Conservation (phyloP, 2,113 vertebrate genomes). For the Archocentrus centrarchus region DNA sequence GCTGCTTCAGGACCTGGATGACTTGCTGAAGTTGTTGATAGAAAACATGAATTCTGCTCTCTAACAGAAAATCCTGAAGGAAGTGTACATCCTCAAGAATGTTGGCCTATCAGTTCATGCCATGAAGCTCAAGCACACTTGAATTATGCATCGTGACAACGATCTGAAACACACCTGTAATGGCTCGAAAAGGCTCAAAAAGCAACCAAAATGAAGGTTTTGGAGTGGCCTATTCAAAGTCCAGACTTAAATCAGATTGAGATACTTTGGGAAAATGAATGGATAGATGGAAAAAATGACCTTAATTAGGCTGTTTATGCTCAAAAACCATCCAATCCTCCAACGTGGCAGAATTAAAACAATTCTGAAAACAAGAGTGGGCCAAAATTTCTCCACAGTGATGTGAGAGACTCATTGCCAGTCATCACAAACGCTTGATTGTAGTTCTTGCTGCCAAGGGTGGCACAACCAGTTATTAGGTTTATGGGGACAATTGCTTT, state of each 20-base stretch:
- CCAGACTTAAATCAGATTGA: neutral
- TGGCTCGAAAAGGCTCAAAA: neutral
- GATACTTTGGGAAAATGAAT: neutral
- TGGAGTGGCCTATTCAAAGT: neutral
- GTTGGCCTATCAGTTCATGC: neutral
- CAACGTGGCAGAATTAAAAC: no score
- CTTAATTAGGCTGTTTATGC: neutral
- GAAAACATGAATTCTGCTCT: neutral
- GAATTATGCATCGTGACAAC: neutral
- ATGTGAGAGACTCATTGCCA: no score
- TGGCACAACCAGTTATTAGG: no score
- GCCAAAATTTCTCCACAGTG: no score
- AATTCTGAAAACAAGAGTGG: no score
- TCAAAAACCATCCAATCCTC: no score
- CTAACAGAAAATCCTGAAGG: neutral
- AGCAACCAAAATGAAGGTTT: neutral
- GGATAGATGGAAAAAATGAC: no score
- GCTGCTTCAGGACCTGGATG: neutral
- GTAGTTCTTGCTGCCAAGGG: no score
- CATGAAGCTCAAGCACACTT: neutral
- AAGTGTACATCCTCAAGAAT: neutral
- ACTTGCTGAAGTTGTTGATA: neutral
- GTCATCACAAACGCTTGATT: no score
- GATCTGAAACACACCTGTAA: neutral
- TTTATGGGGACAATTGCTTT: no score